A percentile compares a stretch with the other conserved stretches of the same genome.
These are phyloP conservation scores for Botrylloides violaceus DNA, from an alignment of 23 tunicate species.

Conservation along the genomic window DNA sequence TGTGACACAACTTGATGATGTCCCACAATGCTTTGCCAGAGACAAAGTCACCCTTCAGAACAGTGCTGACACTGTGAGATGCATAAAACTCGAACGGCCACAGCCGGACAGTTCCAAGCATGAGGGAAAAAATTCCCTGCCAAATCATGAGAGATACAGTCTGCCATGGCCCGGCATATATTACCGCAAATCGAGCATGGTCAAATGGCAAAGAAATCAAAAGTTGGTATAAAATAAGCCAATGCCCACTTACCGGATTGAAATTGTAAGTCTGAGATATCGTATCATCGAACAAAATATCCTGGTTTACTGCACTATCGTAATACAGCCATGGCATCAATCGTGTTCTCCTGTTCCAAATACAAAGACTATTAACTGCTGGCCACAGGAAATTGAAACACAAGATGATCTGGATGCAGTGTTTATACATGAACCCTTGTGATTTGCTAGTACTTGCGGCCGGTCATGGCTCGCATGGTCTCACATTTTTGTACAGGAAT, in stretches of 20 bases:
- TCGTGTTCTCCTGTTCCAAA: background rate
- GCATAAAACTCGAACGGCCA: too few species aligned
- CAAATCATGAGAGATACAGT: too few species aligned
- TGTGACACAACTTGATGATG: too few species aligned
- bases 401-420: background rate
- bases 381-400: background rate
- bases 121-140: too few species aligned
- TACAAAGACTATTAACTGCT: background rate
- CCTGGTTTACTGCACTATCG: background rate
- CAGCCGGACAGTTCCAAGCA: too few species aligned
- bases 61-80: too few species aligned
- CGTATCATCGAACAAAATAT: conserved; percentile 15
- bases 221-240: too few species aligned
- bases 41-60: too few species aligned
- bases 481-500: background rate
- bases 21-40: too few species aligned
- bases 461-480: background rate
- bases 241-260: conserved; percentile 48
- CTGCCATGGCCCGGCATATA: too few species aligned
- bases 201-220: too few species aligned
- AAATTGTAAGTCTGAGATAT: conserved; percentile 37
- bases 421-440: background rate
- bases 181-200: too few species aligned
- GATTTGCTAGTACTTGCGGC: background rate
- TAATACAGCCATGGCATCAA: conserved; percentile 42